A percentile compares a stretch with the other conserved stretches of the same genome.
These are phyloP conservation scores for Fissipunctia ypsillon DNA, from an alignment of 2,888 invertebrate species.

Conservation along the genomic window DNA sequence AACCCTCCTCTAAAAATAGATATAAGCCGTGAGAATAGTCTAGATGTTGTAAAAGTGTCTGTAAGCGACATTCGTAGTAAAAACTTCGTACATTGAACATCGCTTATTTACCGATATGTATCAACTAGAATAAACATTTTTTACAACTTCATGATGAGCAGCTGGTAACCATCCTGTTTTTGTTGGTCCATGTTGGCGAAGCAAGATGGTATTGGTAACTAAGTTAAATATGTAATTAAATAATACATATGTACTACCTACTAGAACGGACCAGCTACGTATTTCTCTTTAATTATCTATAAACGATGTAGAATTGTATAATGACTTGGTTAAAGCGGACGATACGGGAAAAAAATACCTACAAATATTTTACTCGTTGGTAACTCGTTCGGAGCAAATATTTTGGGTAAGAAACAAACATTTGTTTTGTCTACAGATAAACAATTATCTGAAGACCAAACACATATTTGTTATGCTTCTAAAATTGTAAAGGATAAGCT, in stretches of 20 bases:
- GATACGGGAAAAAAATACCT: neutral
- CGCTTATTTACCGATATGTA: constrained; percentile 42
- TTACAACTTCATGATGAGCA: constrained; percentile 50
- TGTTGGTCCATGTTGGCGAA: neutral
- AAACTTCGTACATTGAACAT: constrained; percentile 41
- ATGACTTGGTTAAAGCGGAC: neutral
- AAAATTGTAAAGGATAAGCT: neutral
- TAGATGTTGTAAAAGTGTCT: constrained; percentile 13
- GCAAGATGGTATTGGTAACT: constrained; percentile 26
- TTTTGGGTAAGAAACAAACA: neutral
- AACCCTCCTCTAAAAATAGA: too few species aligned
- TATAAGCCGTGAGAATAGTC: neutral
- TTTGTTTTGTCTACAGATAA: neutral
- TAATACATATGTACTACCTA: too few species aligned
- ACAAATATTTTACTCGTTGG: neutral
- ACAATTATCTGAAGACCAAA: neutral
- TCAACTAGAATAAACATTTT: constrained; percentile 44
- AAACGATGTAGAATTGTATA: neutral
- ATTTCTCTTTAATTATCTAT: constrained; percentile 13
- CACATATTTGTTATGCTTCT: neutral
- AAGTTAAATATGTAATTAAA: too few species aligned
- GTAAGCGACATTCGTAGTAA: constrained; percentile 17
- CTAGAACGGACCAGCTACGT: too few species aligned
- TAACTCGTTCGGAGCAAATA: neutral
- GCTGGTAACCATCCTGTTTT: constrained; percentile 47